Conservation (phyloP, 2,113 vertebrate species). For the Chrysochloris asiatica region DNA sequence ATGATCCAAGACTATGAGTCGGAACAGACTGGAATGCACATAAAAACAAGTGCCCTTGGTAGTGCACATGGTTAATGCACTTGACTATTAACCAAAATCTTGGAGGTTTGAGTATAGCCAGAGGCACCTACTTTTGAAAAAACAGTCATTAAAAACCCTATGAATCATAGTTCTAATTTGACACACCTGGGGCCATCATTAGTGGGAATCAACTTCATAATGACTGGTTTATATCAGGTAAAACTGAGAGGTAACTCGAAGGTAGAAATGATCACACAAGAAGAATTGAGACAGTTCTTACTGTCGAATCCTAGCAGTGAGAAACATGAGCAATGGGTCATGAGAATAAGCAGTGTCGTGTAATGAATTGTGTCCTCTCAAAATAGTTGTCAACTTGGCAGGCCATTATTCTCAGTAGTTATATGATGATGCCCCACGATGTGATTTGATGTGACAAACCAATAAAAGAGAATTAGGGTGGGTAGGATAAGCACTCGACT, state of each 20-base stretch:
- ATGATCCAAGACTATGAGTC: too few relatives aligned
- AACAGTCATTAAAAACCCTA: not conserved
- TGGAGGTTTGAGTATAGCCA: not conserved
- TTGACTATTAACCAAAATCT: not conserved
- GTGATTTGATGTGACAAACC: too few relatives aligned
- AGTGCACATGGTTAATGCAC: not conserved
- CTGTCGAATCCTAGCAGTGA: not conserved
- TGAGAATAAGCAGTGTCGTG: too few relatives aligned
- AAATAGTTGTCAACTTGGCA: too few relatives aligned
- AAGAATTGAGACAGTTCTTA: not conserved
- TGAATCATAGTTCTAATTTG: not conserved
- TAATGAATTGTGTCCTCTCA: too few relatives aligned
- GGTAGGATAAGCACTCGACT: too few relatives aligned
- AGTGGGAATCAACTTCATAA: not conserved
- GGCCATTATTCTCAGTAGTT: too few relatives aligned
- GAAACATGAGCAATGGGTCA: not conserved
- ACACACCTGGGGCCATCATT: not conserved
- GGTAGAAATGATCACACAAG: not conserved
- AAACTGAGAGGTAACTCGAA: not conserved
- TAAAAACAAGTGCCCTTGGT: too few relatives aligned
- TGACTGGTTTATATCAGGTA: not conserved
- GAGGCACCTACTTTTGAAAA: not conserved
- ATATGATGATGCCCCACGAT: too few relatives aligned
- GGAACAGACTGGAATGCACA: too few relatives aligned
- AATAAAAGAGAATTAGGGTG: too few relatives aligned